A percentile compares a stretch with the other conserved stretches of the same genome.
Conservation (phyloP, 2,113 vertebrate species). For the Nesogale talazaci region DNA sequence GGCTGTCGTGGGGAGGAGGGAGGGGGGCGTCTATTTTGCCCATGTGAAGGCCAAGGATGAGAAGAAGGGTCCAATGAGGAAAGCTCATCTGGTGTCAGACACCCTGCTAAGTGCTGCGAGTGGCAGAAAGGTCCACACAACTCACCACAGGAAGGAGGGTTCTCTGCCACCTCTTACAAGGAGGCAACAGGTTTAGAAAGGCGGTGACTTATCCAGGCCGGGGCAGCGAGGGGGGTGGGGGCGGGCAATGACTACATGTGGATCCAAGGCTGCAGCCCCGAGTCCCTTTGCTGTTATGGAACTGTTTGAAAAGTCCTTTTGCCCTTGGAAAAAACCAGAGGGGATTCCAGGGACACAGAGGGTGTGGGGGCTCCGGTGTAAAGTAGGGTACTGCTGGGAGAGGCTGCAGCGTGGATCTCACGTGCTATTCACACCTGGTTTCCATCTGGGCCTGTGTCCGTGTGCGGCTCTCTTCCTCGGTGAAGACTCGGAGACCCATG, state of each 20-base stretch:
- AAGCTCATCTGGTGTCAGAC: rapidly evolving
- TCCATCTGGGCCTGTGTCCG: neutral
- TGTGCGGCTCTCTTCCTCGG: neutral
- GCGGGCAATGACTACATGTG: neutral
- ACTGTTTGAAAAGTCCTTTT: neutral
- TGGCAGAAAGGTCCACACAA: rapidly evolving
- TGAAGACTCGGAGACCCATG: neutral
- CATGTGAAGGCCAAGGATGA: neutral
- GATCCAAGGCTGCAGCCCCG: neutral
- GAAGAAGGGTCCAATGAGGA: neutral
- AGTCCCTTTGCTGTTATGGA: neutral
- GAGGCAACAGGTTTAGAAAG: neutral
- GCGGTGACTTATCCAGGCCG: neutral
- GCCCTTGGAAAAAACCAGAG: neutral
- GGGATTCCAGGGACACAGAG: neutral
- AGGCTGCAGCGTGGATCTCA: neutral
- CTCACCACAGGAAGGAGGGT: neutral
- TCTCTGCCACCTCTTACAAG: rapidly evolving
- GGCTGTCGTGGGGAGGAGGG: neutral
- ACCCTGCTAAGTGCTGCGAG: too few species aligned
- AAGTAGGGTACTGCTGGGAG: neutral
- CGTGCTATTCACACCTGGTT: neutral
- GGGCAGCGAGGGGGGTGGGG: too few species aligned
- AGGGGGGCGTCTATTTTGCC: rapidly evolving
- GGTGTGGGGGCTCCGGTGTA: neutral